Percentiles rank a stretch among this genome's conserved stretches.
Conservation (phyloP, 2,797 vertebrate species). For the Sebastolobus alascanus region DNA sequence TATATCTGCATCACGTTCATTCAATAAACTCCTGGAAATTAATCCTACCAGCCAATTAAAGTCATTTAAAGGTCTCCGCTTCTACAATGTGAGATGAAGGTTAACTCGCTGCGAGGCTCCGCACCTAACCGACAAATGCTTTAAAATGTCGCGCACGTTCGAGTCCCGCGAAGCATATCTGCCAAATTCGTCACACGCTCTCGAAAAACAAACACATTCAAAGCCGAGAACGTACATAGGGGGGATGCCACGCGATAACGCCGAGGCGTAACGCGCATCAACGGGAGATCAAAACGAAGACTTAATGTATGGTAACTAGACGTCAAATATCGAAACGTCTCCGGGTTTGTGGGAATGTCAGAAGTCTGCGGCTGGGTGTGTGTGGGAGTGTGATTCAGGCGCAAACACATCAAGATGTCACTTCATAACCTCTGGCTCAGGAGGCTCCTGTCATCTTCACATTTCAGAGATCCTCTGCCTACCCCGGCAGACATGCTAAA, state of each 20-base stretch:
- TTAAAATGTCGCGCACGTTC: conserved; percentile 49
- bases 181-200: conserved; percentile 44
- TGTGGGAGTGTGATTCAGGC: conserved; percentile 79
- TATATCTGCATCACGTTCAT: conserved; percentile 2
- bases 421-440: conserved; percentile 85
- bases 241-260: conserved; percentile 8
- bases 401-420: conserved; percentile 84
- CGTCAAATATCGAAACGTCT: conserved; percentile 69
- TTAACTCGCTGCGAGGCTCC: conserved; percentile 48
- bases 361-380: conserved; percentile 65
- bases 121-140: conserved; percentile 54
- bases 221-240: conserved; percentile 26
- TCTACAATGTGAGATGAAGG: conserved; percentile 42
- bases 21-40: not conserved
- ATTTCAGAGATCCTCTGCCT: conserved; percentile 83
- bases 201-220: conserved; percentile 40
- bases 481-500: conserved; percentile 83
- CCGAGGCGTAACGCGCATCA: conserved; percentile 36
- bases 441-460: conserved; percentile 85
- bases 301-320: conserved; percentile 70
- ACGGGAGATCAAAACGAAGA: conserved; percentile 56
- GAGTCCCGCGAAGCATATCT: conserved; percentile 11
- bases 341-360: conserved; percentile 67
- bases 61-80: conserved; percentile 38
- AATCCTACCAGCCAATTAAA: conserved; percentile 28